Evolutionary conservation across 2,113 vertebrate species (phyloP).

Genomic region (Mastomys coucha): DNA sequence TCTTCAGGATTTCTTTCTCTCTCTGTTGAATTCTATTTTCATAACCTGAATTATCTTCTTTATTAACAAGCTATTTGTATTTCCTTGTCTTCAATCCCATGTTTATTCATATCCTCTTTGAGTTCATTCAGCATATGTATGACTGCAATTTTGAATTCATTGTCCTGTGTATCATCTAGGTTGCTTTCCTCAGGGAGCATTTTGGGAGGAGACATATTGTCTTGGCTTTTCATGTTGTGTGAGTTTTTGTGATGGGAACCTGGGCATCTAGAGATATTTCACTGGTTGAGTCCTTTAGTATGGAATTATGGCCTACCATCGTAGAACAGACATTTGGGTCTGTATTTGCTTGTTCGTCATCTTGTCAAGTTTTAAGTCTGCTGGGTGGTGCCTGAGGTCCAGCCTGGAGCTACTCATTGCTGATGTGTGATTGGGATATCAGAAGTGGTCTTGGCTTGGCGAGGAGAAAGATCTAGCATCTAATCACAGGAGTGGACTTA

Average conservation of each 20-base stretch:
- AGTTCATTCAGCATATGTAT: neutral
- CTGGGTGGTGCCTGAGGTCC: neutral
- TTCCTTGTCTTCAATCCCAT: neutral
- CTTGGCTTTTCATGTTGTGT: neutral
- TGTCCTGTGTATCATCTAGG: neutral
- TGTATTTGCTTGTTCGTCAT: neutral
- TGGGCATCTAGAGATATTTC: neutral
- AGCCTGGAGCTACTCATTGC: neutral
- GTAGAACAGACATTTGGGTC: neutral
- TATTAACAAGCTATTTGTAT: neutral
- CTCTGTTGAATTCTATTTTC: neutral
- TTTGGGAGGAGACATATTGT: neutral
- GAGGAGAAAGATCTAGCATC: neutral
- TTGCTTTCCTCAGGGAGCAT: neutral
- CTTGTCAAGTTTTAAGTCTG: neutral
- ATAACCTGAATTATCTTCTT: neutral
- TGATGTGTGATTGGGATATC: neutral
- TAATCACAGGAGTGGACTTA: too few relatives aligned
- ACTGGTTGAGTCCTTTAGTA: neutral
- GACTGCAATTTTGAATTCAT: neutral
- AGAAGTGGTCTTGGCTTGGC: neutral
- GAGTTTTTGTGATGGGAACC: neutral
- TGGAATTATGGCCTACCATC: too few relatives aligned
- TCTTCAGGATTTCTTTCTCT: neutral
- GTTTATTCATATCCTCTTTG: neutral